A percentile compares a stretch with the other conserved stretches of the same genome.
These are phyloP conservation scores for Myripristis murdjan DNA, from an alignment of 2,797 vertebrate genomes.

Conservation along the genomic window DNA sequence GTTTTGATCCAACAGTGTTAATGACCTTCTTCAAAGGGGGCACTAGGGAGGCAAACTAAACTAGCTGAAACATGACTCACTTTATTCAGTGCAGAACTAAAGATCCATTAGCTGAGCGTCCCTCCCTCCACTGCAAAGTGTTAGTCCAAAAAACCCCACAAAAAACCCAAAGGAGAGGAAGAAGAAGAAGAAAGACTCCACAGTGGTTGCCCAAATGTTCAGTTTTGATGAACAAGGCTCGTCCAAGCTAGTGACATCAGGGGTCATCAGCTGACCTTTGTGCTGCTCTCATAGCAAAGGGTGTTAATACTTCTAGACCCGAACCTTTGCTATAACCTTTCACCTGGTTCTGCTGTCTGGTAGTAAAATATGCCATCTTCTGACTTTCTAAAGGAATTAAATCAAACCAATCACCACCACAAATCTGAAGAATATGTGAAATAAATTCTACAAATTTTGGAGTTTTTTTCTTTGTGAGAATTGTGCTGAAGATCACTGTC, in stretches of 20 bases:
- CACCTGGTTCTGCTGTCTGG: too few relatives aligned
- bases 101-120: not conserved
- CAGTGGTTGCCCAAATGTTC: slow-evolving; percentile 9
- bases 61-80: not conserved
- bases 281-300: slow-evolving; percentile 16
- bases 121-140: not conserved
- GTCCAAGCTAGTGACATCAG: not conserved
- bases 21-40: slow-evolving; percentile 34
- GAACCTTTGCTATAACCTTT: not conserved
- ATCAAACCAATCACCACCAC: too few relatives aligned
- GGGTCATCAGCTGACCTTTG: slow-evolving; percentile 23
- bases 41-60: not conserved
- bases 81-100: slow-evolving; percentile 1
- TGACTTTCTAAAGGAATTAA: too few relatives aligned
- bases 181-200: not conserved
- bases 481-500: too few relatives aligned
- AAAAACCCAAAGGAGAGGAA: too few relatives aligned
- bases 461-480: too few relatives aligned
- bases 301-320: slow-evolving; percentile 9
- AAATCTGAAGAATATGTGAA: too few relatives aligned
- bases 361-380: too few relatives aligned
- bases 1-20: slow-evolving; percentile 16
- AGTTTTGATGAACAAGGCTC: not conserved
- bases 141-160: not conserved
- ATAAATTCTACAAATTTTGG: too few relatives aligned